Base-by-base conservation (phyloP, 2,797 vertebrate species). In the Helicolenus hilgendorfi region DNA sequence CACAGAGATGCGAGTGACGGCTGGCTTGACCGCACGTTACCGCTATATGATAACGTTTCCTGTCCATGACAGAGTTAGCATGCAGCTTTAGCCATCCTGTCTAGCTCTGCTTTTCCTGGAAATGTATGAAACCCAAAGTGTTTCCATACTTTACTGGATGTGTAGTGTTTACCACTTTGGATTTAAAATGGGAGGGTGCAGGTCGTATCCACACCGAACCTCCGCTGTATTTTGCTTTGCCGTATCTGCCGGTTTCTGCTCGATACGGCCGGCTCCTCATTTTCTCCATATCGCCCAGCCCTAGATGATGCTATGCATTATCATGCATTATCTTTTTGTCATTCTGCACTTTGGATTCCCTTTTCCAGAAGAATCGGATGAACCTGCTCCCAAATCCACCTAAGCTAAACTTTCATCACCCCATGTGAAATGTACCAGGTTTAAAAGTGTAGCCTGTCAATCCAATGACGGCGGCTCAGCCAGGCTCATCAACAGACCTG, bases 401-500 rank as follows among this genome's bases (percentile, higher is more conserved):
- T 45, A 60, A 65, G 27, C 58, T 31, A 27, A 58, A 11, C 20
- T 70, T 68, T 41, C 29, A 62, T 73, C 29, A 53, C 4, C 1
- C n/a, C n/a, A 49, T 58, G 35, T 49, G 60, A 87, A 79, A 70
- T 68, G 13, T 41, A 58, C 59, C 33, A 36, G 29, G 1, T 35
- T 7, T 9, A 56, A 84, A 60, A 14, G 53, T 67, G 18, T 55
- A n/a, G 15, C 56, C 67, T 67, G 36, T 81, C 64, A 58, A 4
- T 63, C 26, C 22, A 71, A 24, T 68, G 69, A 35, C 53, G 26
- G 68, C 63, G 68, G 62, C 67, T 81, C 49, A 71, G 31, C 24
- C 68, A 83, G 65, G n/a, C 81, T 41, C 38, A 77, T 81, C 81
- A 84, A 35, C 59, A 29, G 80, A 88, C 86, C 75, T 72, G 75